Evolutionary conservation across 2,797 vertebrate genomes (phyloP).

Genomic region (Spondyliosoma cantharus): DNA sequence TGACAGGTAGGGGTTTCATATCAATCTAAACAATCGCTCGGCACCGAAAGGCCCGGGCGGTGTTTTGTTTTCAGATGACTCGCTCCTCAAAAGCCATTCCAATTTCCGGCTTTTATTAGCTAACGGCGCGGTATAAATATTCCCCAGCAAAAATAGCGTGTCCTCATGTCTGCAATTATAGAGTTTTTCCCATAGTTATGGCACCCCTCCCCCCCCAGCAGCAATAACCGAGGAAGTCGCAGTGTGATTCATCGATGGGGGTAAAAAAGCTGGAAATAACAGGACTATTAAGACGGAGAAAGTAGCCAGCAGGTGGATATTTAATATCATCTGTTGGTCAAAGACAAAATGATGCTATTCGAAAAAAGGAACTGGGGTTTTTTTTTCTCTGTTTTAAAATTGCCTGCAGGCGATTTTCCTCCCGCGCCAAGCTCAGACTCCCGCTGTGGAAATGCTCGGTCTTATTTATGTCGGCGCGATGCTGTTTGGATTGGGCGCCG

Average conservation of each 20-base stretch:
- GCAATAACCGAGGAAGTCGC: constrained; percentile 22
- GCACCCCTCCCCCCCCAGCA: neutral
- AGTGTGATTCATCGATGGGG: neutral
- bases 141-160: neutral
- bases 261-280: constrained; percentile 22
- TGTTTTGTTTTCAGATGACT: constrained; percentile 15
- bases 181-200: constrained; percentile 25
- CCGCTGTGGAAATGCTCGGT: constrained; percentile 40
- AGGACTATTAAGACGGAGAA: constrained; percentile 38
- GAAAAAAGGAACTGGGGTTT: constrained; percentile 13
- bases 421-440: constrained; percentile 29
- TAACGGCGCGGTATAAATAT: constrained; percentile 8
- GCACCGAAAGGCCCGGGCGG: neutral
- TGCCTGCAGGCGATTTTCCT: constrained; percentile 39
- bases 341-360: constrained; percentile 51
- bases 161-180: neutral
- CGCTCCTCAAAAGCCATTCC: constrained; percentile 1
- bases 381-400: constrained; percentile 30
- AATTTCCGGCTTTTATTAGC: neutral
- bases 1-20: constrained; percentile 50
- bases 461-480: constrained; percentile 55
- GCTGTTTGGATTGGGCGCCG: constrained; percentile 35
- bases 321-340: constrained; percentile 51
- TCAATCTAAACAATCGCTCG: constrained; percentile 24
- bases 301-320: constrained; percentile 46